Percentiles rank a stretch among this genome's conserved stretches.
Conservation (phyloP, 2,797 vertebrate species). For the Sebastes matsubarae region DNA sequence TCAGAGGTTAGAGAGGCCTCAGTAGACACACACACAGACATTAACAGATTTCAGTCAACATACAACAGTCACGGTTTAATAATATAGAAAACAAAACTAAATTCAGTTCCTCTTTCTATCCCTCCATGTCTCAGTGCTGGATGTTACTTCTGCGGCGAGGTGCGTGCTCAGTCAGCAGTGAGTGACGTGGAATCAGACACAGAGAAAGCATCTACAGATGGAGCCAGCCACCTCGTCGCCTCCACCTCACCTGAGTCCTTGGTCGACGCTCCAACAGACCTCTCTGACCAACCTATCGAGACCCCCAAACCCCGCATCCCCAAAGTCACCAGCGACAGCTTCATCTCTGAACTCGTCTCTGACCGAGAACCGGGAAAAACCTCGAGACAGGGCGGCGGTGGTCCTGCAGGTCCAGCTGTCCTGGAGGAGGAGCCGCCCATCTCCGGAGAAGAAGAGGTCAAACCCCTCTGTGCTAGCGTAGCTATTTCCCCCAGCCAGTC, state of each 20-base stretch:
- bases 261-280: neutral
- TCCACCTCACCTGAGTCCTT: constrained; percentile 28
- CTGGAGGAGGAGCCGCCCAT: constrained; percentile 62
- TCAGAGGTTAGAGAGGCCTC: constrained; percentile 85
- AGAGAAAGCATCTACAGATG: constrained; percentile 69
- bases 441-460: constrained; percentile 31
- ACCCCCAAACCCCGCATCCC: constrained; percentile 72
- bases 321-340: constrained; percentile 87
- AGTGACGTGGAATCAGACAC: constrained; percentile 86
- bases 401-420: constrained; percentile 40
- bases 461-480: neutral
- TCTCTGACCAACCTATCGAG: constrained; percentile 16
- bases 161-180: constrained; percentile 81
- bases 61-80: neutral
- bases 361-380: constrained; percentile 72
- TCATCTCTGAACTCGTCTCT: constrained; percentile 85
- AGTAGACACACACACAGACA: neutral
- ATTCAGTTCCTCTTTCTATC: neutral
- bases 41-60: neutral
- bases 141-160: constrained; percentile 94
- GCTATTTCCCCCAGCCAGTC: constrained; percentile 50
- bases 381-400: constrained; percentile 17
- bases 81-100: neutral
- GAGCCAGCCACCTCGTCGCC: neutral
- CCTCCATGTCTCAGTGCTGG: constrained; percentile 85